phyloP scores from a whole-genome alignment of 2,888 invertebrate genomes.

The Hypsopygia costalis region DNA sequence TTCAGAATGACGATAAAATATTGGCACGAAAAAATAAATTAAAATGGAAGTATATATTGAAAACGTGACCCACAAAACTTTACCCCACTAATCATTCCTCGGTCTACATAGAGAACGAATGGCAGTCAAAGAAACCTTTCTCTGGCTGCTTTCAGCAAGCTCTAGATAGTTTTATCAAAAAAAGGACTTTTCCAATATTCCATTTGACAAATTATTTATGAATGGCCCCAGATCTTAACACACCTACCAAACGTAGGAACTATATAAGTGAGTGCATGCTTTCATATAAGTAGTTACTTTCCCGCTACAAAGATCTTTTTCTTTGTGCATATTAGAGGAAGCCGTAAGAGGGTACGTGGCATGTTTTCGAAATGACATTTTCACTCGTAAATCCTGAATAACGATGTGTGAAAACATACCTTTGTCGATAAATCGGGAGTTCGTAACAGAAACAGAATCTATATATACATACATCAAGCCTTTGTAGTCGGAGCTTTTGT shows the following conservation, averaged over 20 bases:
- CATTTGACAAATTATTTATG: conserved; percentile 69
- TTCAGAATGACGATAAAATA: too few relatives aligned
- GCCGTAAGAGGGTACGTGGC: conserved; percentile 53
- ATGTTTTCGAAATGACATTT: conserved; percentile 53
- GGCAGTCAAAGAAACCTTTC: conserved; percentile 32
- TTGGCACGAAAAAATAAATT: too few relatives aligned
- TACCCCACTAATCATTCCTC: not conserved
- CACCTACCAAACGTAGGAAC: conserved; percentile 42
- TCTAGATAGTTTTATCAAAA: conserved; percentile 51
- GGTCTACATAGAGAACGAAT: conserved; percentile 9
- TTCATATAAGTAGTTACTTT: conserved; percentile 46
- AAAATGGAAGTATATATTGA: too few relatives aligned
- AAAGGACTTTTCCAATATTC: conserved; percentile 44
- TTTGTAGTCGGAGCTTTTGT: not conserved
- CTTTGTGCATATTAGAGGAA: conserved; percentile 69
- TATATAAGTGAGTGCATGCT: conserved; percentile 54
- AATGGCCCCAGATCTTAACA: conserved; percentile 54
- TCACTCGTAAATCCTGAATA: conserved; percentile 51
- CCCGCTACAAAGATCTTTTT: conserved; percentile 50
- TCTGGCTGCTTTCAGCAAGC: conserved; percentile 41
- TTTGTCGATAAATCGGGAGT: conserved; percentile 25
- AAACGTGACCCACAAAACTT: not conserved
- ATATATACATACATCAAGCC: not conserved
- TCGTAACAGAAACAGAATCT: conserved; percentile 10
- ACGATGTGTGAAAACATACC: conserved; percentile 52